Evolutionary conservation across 1,140 invertebrate genomes (phyloP).

Genomic region (Neodiprion lecontei): DNA sequence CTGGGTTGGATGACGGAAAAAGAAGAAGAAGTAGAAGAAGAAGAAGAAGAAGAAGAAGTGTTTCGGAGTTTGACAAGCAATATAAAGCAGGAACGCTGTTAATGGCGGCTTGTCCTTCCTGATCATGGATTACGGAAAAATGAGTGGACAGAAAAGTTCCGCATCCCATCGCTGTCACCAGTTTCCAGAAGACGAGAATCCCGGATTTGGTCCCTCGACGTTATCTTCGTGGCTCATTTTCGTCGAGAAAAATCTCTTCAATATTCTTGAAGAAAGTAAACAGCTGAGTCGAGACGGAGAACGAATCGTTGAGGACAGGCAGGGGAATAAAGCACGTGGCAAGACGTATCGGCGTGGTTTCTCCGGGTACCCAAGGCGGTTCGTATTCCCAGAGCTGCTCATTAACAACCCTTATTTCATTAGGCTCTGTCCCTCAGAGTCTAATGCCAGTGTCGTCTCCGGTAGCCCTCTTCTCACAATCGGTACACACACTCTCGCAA

Average conservation of each 20-base stretch:
- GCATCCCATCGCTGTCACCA: not conserved
- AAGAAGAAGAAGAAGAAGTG: too few relatives aligned
- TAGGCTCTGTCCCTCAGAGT: slow-evolving; percentile 26
- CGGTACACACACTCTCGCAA: not conserved
- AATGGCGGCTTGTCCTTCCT: too few relatives aligned
- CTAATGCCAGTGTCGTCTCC: not conserved
- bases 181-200: not conserved
- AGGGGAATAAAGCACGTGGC: slow-evolving; percentile 6
- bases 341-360: slow-evolving; percentile 39
- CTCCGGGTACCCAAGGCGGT: slow-evolving; percentile 35
- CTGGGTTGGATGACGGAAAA: not conserved
- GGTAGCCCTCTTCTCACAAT: not conserved
- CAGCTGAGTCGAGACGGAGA: not conserved
- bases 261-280: too few relatives aligned
- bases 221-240: not conserved
- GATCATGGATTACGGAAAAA: not conserved
- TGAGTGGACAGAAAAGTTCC: not conserved
- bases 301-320: slow-evolving; percentile 13
- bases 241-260: not conserved
- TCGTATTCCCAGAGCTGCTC: slow-evolving; percentile 33
- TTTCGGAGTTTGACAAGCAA: too few relatives aligned
- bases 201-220: not conserved
- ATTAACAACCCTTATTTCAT: slow-evolving; percentile 53
- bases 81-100: too few relatives aligned
- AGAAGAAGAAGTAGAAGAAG: not conserved